Conservation (phyloP, 1,140 invertebrate genomes). For the Apis cerana region DNA sequence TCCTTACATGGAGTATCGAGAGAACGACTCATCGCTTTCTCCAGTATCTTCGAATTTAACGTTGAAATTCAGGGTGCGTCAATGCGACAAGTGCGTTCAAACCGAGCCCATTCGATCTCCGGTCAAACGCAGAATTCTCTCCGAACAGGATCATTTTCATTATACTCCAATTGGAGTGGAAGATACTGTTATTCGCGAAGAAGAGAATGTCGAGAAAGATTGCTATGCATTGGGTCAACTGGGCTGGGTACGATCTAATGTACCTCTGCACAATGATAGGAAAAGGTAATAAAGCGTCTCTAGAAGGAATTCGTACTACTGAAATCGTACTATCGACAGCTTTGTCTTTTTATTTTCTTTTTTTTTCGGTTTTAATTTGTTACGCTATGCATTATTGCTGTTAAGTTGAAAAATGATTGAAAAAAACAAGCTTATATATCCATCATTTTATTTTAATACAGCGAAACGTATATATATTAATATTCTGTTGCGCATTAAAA, state of each 20-base stretch:
- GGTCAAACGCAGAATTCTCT: conserved; percentile 75
- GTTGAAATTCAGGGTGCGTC: conserved; percentile 82
- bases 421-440: not conserved
- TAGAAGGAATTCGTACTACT: conserved; percentile 18
- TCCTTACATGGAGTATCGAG: conserved; percentile 83
- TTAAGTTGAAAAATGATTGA: not conserved
- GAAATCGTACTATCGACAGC: not conserved
- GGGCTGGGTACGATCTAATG: conserved; percentile 67
- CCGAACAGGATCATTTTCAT: conserved; percentile 75
- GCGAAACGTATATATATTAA: too few species aligned
- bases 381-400: not conserved
- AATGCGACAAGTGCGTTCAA: conserved; percentile 83
- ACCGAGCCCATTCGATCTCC: conserved; percentile 80
- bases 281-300: conserved; percentile 72
- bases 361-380: not conserved
- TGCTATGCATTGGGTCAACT: conserved; percentile 70
- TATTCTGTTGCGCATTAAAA: not conserved
- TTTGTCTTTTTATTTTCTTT: conserved; percentile 7
- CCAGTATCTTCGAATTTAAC: conserved; percentile 75
- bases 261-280: conserved; percentile 77
- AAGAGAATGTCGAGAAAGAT: conserved; percentile 68
- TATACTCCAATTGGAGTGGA: conserved; percentile 68
- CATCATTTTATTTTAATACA: not conserved
- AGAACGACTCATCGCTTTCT: conserved; percentile 61
- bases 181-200: conserved; percentile 64